Percentiles rank a stretch among this genome's conserved stretches.
Conservation (phyloP, 1,140 invertebrate genomes). For the Lamellibrachia luymesi region DNA sequence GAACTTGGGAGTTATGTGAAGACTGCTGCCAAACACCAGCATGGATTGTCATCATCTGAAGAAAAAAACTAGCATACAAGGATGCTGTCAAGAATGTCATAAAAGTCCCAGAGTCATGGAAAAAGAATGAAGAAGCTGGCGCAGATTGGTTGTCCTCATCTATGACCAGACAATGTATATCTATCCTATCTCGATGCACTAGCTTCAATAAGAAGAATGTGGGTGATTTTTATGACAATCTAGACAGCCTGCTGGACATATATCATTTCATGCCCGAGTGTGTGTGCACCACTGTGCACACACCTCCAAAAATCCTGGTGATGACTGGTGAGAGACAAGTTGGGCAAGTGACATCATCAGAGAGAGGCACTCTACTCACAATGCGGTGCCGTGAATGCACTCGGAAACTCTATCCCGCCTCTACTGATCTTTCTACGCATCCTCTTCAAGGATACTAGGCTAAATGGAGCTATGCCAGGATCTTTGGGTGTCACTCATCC, state of each 20-base stretch:
- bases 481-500: no score
- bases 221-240: conserved; percentile 27
- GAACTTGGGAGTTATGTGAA: background rate
- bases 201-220: conserved; percentile 59
- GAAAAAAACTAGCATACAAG: conserved; percentile 17
- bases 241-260: conserved; percentile 29
- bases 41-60: conserved; percentile 13
- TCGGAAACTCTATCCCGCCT: no score
- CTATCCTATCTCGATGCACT: conserved; percentile 55
- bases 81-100: conserved; percentile 14
- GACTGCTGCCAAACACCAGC: conserved; percentile 3
- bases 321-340: conserved; percentile 50
- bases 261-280: conserved; percentile 37
- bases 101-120: conserved; percentile 17
- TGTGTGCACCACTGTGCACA: conserved; percentile 59
- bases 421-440: no score
- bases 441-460: no score
- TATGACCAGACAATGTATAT: conserved; percentile 43
- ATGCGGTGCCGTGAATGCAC: no score
- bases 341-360: no score
- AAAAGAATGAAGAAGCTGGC: conserved; percentile 42
- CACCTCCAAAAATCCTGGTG: conserved; percentile 55
- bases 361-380: no score
- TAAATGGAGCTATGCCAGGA: no score
- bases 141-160: conserved; percentile 58